Base-by-base conservation (phyloP, 2,113 vertebrate genomes). In the Tachuris rubrigastra region DNA sequence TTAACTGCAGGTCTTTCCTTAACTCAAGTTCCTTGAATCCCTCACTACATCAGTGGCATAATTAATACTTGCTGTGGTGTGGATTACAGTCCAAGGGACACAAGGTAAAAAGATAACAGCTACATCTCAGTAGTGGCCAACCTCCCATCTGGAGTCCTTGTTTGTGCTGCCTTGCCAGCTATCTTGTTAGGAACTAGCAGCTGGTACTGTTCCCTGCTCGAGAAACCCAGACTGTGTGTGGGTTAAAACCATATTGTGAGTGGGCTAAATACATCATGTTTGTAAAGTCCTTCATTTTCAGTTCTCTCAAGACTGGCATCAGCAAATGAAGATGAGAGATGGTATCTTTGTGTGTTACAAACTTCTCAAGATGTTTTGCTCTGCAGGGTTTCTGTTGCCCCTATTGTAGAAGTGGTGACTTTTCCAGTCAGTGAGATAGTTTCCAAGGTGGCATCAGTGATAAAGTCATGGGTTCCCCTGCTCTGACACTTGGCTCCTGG, bases 231-330 rank as follows among this genome's bases (percentile, higher is more conserved):
- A 93, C 80, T 84, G 68, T 94, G 86, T 27, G 92, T 33, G 83
- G 86, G 86, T 90, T 95, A 62, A 67, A 88, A 68, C 83, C 93
- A 94, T 95, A 90, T 41, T 87, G 90, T 87, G 88, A 86, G 92
- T 90, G 90, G 90, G 93, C 83, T 93, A 58, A 89, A 93, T 42
- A 46, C 58, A 66, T n/a, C 6, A 0, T 93, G 93, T 95, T 90
- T 84, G 18, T 39, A 8, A 44, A 84, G 53, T 41, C 18, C 8
- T 4, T 78, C 25, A 41, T 90, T 94, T 92, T 81, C 65, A 90
- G 68, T 65, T 84, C 14, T 71, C 75, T 90, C 60, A 49, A 87
- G 72, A 87, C 92, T 96, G 90, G 80, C 92, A 94, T 90, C 44
- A 37, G 76, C 73, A 85, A 93, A 47, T 10, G 30, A 81, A 83